These are phyloP conservation scores for Mustela erminea DNA, from an alignment of 2,797 vertebrate genomes.

Conservation along the genomic window DNA sequence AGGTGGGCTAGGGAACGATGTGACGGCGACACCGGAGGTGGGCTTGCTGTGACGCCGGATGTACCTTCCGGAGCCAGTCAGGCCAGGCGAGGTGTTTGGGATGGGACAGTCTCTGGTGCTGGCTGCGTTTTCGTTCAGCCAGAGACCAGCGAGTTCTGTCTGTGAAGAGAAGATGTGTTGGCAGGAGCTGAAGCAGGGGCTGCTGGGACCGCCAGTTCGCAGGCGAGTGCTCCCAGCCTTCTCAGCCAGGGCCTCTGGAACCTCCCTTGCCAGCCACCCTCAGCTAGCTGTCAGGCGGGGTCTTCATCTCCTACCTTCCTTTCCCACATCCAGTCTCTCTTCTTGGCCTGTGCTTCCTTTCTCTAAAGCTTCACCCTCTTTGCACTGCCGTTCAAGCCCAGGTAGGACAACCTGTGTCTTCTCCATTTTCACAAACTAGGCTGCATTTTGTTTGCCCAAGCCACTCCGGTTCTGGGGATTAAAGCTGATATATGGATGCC, in stretches of 20 bases:
- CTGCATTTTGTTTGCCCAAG: background rate
- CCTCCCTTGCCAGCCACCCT: no score
- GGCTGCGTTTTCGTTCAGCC: background rate
- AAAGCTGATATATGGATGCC: background rate
- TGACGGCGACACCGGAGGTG: fast-evolving
- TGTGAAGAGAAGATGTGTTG: background rate
- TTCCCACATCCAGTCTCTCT: background rate
- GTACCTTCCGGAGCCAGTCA: background rate
- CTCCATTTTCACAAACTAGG: background rate
- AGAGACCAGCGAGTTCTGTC: background rate
- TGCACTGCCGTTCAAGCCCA: background rate
- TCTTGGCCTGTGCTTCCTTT: background rate
- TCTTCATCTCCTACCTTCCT: fast-evolving
- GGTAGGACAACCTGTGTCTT: background rate
- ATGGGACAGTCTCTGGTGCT: background rate
- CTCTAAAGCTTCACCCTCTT: background rate
- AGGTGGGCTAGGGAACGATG: background rate
- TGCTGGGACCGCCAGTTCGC: background rate
- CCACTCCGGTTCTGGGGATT: background rate
- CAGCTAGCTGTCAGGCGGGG: background rate
- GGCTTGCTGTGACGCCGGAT: no score
- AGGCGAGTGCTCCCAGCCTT: background rate
- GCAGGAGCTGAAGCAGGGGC: background rate
- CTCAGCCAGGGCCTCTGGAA: fast-evolving
- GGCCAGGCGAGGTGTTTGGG: background rate